Evolutionary conservation across 2,797 vertebrate genomes (phyloP).

Genomic region (Halcyon smyrnensis): DNA sequence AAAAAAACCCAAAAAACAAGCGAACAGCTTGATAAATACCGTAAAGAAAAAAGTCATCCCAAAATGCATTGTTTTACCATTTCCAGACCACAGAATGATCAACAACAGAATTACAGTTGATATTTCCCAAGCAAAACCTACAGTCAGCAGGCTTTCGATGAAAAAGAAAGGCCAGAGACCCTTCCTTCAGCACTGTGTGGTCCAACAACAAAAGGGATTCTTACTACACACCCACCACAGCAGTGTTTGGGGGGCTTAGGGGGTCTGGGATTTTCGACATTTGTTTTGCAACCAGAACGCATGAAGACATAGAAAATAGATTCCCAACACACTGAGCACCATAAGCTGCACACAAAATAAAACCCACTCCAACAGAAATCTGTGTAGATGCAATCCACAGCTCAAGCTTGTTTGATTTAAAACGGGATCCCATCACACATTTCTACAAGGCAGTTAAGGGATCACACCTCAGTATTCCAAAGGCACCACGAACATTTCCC

Average conservation of each 20-base stretch:
- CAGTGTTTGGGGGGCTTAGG: neutral
- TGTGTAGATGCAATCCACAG: neutral
- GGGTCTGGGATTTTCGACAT: neutral
- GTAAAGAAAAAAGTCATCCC: neutral
- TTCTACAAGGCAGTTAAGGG: neutral
- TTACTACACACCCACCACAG: neutral
- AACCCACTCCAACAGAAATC: neutral
- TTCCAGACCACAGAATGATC: neutral
- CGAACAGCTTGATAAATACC: neutral
- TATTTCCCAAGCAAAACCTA: neutral
- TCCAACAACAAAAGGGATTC: neutral
- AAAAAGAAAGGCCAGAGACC: neutral
- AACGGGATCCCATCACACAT: accelerated
- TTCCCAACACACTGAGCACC: neutral
- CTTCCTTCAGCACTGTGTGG: neutral
- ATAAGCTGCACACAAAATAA: accelerated
- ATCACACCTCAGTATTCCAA: neutral
- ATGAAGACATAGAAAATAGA: neutral
- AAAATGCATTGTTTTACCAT: neutral
- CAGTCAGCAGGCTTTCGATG: neutral
- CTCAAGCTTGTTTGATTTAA: neutral
- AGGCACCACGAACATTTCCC: neutral
- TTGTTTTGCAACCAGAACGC: neutral
- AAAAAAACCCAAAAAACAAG: neutral
- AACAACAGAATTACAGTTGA: accelerated